A percentile compares a stretch with the other conserved stretches of the same genome.
These are phyloP conservation scores for Forbesichthys papilliferus DNA, from an alignment of 2,113 vertebrate species.

Conservation along the genomic window DNA sequence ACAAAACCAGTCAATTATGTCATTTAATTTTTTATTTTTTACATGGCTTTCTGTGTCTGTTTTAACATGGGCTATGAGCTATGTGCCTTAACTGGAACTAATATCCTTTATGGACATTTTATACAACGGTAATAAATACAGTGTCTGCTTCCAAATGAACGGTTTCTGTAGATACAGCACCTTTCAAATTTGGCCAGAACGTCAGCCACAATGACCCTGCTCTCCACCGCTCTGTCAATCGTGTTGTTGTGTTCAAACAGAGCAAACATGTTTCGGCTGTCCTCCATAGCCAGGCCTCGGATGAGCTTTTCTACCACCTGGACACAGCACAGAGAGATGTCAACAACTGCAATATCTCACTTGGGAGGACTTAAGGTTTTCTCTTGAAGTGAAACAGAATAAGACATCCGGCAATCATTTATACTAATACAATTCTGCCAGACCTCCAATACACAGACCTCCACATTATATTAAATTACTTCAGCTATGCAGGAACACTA, in stretches of 20 bases:
- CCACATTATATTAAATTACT: too few species aligned
- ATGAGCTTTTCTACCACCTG: constrained; percentile 99
- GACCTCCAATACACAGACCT: too few species aligned
- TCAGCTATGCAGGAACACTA: background rate
- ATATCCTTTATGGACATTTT: background rate
- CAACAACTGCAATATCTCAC: background rate
- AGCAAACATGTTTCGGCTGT: constrained; percentile 98
- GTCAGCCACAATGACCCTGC: constrained; percentile 92
- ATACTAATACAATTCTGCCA: too few species aligned
- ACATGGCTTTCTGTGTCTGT: background rate
- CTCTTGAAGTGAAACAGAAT: background rate
- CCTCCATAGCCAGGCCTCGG: constrained; percentile 95
- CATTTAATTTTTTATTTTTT: background rate
- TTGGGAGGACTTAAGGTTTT: background rate
- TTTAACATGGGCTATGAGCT: background rate
- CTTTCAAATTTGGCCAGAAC: constrained; percentile 97
- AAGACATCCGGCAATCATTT: background rate
- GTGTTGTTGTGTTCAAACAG: constrained; percentile 94
- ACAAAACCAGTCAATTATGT: constrained; percentile 6
- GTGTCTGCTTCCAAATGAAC: background rate
- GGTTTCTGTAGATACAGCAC: constrained; percentile 65
- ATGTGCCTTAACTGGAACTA: background rate
- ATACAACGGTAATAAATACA: background rate
- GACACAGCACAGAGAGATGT: background rate
- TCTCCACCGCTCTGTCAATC: constrained; percentile 91